Evolutionary conservation across 1,140 invertebrate genomes (phyloP), one percentile per base, ranked within the genome.

Genomic region (Bathynomus jamesi): DNA sequence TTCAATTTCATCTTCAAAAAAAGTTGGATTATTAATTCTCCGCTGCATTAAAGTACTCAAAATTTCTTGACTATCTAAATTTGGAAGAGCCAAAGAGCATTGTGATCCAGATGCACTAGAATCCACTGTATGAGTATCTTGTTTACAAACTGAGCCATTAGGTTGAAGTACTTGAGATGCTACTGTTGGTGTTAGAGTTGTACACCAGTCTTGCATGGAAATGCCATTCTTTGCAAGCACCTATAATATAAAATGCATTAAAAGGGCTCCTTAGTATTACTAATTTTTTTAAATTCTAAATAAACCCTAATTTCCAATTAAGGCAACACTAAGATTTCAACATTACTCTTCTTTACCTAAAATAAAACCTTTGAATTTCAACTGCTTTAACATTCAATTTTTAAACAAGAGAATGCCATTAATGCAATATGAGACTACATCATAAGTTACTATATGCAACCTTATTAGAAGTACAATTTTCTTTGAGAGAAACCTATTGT

Each of bases 161-260:
- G 40, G 1, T 21, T 53, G 40, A 53, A 53, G 40, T 17, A 53
- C 21, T 21, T 53, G 40, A 53, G 40, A 3, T 5, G 40, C 40
- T 5, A 21, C 40, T 17, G 40, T 17, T 3, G 40, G 21, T 3
- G 11, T 53, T 53, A 53, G 21, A 2, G 40, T 17, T 53, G 40
- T 64, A 67, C 68, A 70, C 68, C 67, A 74, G n/a, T 66, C 72
- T 46, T 74, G 72, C 21, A 70, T 74, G 7, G 70, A 67, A 27
- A 74, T 30, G 4, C 72, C 67, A 67, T 68, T 74, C 32, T 70
- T 62, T 28, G 61, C 69, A 17, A 70, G 69, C 3, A 70, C 61
- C 61, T 70, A 32, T 40, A 40, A 40, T 40, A 31, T 64, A 5
- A 10, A 13, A 27, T 3, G n/a, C n/a, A n/a, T n/a, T n/a, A n/a